phyloP scores from a whole-genome alignment of 2,888 invertebrate genomes.

The Epinotia brunnichana region DNA sequence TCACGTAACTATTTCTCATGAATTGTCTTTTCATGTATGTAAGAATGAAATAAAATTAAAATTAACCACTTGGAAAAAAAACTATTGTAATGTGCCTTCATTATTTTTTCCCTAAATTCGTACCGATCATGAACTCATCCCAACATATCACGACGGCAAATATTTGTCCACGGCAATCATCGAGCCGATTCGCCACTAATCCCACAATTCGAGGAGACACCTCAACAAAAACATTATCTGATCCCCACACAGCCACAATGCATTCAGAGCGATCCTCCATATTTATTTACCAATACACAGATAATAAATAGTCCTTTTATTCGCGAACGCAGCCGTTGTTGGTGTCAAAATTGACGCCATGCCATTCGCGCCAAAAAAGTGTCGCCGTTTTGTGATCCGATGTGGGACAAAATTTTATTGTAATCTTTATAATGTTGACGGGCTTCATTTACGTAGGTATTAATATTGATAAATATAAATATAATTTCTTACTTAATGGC shows the following conservation, averaged over 20 bases:
- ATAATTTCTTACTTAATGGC: no score
- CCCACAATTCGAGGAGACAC: slow-evolving; percentile 63
- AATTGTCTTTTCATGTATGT: background rate
- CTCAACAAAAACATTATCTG: slow-evolving; percentile 67
- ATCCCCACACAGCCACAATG: slow-evolving; percentile 60
- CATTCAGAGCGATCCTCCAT: slow-evolving; percentile 66
- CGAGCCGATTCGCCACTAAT: slow-evolving; percentile 69
- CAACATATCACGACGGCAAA: slow-evolving; percentile 66
- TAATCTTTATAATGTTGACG: background rate
- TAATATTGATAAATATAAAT: no score
- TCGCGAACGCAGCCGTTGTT: slow-evolving; percentile 69
- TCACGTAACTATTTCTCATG: no score
- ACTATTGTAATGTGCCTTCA: background rate
- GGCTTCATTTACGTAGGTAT: no score
- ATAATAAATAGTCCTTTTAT: slow-evolving; percentile 75
- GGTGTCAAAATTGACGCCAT: slow-evolving; percentile 77
- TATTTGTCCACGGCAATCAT: slow-evolving; percentile 74
- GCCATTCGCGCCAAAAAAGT: slow-evolving; percentile 54
- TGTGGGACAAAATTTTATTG: slow-evolving; percentile 26
- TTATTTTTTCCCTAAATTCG: slow-evolving; percentile 56
- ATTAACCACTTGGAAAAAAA: background rate
- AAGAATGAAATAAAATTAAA: background rate
- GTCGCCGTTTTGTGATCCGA: slow-evolving; percentile 35
- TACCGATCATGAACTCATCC: slow-evolving; percentile 59
- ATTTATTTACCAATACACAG: slow-evolving; percentile 80